Conservation (phyloP, 2,888 invertebrate species). For the Anaspis maculata region DNA sequence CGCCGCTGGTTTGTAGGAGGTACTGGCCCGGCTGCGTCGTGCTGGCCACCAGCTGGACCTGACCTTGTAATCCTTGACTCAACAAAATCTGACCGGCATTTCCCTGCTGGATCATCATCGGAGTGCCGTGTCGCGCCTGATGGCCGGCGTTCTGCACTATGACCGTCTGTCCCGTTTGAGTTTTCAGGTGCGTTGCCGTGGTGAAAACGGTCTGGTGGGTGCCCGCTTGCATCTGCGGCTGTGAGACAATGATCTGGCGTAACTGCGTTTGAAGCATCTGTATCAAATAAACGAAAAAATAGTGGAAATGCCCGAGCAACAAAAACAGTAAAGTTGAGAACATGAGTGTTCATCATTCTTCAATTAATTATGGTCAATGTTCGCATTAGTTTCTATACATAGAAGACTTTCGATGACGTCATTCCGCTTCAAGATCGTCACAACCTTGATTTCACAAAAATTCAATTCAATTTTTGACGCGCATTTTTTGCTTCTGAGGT, state of each 20-base stretch:
- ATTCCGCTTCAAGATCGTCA: too few species aligned
- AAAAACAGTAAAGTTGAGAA: too few species aligned
- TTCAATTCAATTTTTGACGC: too few species aligned
- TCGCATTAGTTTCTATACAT: too few species aligned
- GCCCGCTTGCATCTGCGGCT: constrained; percentile 24
- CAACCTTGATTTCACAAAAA: too few species aligned
- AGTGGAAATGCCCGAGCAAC: too few species aligned
- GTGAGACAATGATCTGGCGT: constrained; percentile 48
- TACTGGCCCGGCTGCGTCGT: constrained; percentile 43
- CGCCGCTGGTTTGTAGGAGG: constrained; percentile 45
- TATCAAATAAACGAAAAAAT: too few species aligned
- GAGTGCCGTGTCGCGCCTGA: constrained; percentile 30
- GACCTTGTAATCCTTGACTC: constrained; percentile 36
- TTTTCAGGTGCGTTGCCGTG: constrained; percentile 35
- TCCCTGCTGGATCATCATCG: constrained; percentile 34
- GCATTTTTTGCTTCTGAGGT: too few species aligned
- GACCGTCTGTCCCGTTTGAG: constrained; percentile 36
- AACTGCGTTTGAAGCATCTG: constrained; percentile 39
- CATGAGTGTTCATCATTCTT: too few species aligned
- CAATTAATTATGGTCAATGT: too few species aligned
- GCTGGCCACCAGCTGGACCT: constrained; percentile 44
- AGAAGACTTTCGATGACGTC: too few species aligned
- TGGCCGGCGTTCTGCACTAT: constrained; percentile 38
- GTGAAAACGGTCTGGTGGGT: constrained; percentile 29
- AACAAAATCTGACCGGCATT: constrained; percentile 35